Evolutionary conservation across 2,888 invertebrate genomes (phyloP).

Genomic region (Psylliodes chrysocephalus): DNA sequence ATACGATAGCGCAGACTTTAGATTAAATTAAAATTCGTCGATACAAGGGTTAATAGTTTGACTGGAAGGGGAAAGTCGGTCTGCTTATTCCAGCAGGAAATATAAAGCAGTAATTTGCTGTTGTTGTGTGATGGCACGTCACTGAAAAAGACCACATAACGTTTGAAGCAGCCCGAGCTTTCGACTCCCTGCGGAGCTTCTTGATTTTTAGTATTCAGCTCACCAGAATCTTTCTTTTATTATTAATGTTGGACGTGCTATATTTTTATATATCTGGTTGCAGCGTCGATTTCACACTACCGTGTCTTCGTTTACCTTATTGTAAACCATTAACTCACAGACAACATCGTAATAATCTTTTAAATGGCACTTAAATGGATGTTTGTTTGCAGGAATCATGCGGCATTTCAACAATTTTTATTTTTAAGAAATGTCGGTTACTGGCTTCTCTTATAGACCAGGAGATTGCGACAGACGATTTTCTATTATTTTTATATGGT

Average conservation of each 20-base stretch:
- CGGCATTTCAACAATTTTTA: too few species aligned
- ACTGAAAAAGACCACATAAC: slow-evolving; percentile 46
- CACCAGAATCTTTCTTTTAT: slow-evolving; percentile 57
- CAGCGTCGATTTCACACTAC: slow-evolving; percentile 47
- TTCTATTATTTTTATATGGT: too few species aligned
- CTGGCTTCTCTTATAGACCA: too few species aligned
- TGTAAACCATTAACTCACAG: slow-evolving; percentile 28
- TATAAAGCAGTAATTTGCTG: slow-evolving; percentile 35
- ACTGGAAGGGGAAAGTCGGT: not conserved
- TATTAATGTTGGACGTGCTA: slow-evolving; percentile 59
- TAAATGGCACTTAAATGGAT: not conserved
- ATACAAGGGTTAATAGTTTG: not conserved
- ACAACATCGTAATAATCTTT: not conserved
- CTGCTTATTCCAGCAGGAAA: slow-evolving; percentile 21
- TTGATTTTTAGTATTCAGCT: slow-evolving; percentile 59
- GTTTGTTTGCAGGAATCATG: too few species aligned
- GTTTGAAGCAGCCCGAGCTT: slow-evolving; percentile 52
- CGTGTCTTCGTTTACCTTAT: slow-evolving; percentile 47
- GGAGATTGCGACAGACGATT: too few species aligned
- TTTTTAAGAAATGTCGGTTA: too few species aligned
- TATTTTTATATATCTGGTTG: slow-evolving; percentile 58
- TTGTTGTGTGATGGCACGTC: slow-evolving; percentile 35
- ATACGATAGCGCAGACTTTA: too few species aligned
- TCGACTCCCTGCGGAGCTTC: slow-evolving; percentile 54
- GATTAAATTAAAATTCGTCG: not conserved